Evolutionary conservation across 2,113 vertebrate species (phyloP).

Genomic region (Morone chrysops): DNA sequence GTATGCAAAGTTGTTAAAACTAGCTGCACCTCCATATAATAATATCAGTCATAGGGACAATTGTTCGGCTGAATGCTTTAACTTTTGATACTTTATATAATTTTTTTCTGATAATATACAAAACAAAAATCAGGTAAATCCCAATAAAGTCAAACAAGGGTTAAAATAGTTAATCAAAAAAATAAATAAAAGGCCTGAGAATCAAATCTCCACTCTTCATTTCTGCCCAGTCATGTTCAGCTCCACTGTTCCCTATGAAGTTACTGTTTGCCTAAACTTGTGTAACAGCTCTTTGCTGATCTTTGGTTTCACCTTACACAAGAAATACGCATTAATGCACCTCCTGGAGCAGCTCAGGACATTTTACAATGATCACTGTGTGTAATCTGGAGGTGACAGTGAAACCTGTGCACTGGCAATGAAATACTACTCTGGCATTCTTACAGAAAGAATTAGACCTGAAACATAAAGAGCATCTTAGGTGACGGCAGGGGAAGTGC

Average conservation of each 20-base stretch:
- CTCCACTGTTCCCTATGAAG: conserved; percentile 26
- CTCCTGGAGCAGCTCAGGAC: conserved; percentile 57
- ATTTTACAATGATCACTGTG: conserved; percentile 69
- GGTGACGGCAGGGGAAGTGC: conserved; percentile 29
- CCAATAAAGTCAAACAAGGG: not conserved
- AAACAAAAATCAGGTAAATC: not conserved
- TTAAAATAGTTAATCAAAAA: not conserved
- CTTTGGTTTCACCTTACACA: conserved; percentile 67
- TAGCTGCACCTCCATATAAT: too few relatives aligned
- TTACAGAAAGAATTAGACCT: conserved; percentile 19
- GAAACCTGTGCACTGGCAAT: conserved; percentile 39
- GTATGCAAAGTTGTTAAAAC: not conserved
- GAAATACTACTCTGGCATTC: conserved; percentile 65
- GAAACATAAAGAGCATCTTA: conserved; percentile 52
- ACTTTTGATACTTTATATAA: not conserved
- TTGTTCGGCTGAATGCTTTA: not conserved
- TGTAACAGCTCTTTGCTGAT: conserved; percentile 39
- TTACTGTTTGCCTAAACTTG: conserved; percentile 35
- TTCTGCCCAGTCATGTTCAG: conserved; percentile 53
- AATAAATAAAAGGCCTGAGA: not conserved
- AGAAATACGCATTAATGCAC: conserved; percentile 61
- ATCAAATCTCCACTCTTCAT: conserved; percentile 25
- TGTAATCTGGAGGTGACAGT: conserved; percentile 39
- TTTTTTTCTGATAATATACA: not conserved
- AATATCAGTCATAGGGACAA: not conserved